Evolutionary conservation across 2,888 invertebrate species (phyloP), one percentile per base, ranked within the genome.

Genomic region (Herminia tarsipennalis): DNA sequence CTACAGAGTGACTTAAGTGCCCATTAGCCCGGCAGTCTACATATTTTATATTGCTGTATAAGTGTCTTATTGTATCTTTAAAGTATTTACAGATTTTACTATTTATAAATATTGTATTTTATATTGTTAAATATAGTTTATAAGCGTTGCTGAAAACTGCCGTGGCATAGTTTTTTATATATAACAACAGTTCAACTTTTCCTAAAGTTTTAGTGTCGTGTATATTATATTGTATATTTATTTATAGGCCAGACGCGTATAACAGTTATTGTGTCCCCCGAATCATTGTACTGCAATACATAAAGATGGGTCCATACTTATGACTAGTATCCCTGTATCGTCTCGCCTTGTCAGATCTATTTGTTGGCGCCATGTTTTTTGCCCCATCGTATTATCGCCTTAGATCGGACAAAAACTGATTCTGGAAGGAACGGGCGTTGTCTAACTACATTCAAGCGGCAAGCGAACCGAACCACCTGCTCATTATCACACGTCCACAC

Each of bases 181-280:
- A 34, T n/a, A 14, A 21, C 27, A 41, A 41, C 34, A 41, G 41
- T 24, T 21, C 27, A 16, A 28, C 28, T 41, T 16, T n/a, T 21
- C 28, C 5, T 10, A 25, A 34, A 28, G 9, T 34, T 34, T 28
- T 30, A 17, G 8, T 41, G 28, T 41, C n/a, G 21, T 28, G 16
- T 8, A 35, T 22, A 41, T 18, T 21, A 12, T 34, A 0, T 22
- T 29, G 17, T 29, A 29, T 13, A 17, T 9, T 16, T 18, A 17
- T 17, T 22, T 29, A 6, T 22, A 3, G 8, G 28, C 28, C 28
- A n/a, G 20, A 17, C 6, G 28, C 28, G 28, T 28, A 17, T 29
- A 5, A 4, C 5, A 18, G 10, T 21, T 6, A 5, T 41, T 3
- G 18, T 5, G 8, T n/a, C 6, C 18, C n/a, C 18, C 3, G 12